phyloP scores from a whole-genome alignment of 2,797 vertebrate genomes.

The Toxotes lorentzi region DNA sequence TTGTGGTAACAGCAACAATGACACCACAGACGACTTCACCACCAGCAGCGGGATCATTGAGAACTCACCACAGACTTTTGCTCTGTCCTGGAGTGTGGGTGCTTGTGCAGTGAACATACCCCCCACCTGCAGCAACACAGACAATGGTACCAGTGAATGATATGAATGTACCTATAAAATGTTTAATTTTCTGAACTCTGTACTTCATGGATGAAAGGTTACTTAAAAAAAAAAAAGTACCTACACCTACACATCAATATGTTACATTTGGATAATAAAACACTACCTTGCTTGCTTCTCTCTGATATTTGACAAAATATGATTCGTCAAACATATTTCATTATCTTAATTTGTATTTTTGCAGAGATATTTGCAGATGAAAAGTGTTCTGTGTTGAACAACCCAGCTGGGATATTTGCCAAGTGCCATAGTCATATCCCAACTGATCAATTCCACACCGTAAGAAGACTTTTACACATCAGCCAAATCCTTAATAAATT shows the following conservation, averaged over 20 bases:
- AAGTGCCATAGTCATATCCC: constrained; percentile 81
- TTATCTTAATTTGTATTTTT: background rate
- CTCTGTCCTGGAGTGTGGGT: constrained; percentile 83
- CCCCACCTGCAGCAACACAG: constrained; percentile 76
- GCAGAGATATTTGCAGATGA: constrained; percentile 82
- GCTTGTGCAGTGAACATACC: constrained; percentile 38
- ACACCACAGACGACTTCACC: constrained; percentile 87
- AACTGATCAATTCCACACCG: constrained; percentile 66
- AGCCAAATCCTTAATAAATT: background rate
- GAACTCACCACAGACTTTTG: constrained; percentile 80
- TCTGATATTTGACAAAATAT: background rate
- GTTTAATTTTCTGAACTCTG: background rate
- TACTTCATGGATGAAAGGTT: background rate
- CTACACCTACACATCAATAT: no score
- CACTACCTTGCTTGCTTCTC: background rate
- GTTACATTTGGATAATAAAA: background rate
- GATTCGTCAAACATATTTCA: background rate
- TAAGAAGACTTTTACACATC: constrained; percentile 35
- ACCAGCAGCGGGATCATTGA: constrained; percentile 86
- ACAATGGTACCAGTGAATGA: constrained; percentile 75
- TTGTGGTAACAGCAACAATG: constrained; percentile 87
- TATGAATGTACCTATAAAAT: background rate
- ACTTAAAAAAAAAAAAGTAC: no score
- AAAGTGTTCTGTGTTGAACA: constrained; percentile 69
- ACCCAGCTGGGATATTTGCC: constrained; percentile 80